Conservation (phyloP, 2,113 vertebrate genomes). For the Bucco capensis region DNA sequence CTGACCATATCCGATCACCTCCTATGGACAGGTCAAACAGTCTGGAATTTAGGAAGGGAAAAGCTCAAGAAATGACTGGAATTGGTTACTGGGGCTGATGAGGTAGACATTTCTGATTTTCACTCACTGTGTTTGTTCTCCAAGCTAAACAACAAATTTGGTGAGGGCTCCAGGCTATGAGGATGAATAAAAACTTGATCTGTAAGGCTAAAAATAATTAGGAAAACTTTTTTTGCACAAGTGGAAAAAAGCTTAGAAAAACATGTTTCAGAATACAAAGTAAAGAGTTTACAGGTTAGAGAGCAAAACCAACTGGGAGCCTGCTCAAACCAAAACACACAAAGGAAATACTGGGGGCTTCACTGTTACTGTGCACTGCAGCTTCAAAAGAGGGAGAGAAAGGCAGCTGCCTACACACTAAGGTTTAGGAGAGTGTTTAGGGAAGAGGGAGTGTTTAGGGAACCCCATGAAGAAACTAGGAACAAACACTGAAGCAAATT, state of each 20-base stretch:
- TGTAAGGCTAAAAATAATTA: not conserved
- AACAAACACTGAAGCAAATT: not conserved
- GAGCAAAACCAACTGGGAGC: not conserved
- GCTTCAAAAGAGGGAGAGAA: not conserved
- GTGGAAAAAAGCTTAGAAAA: not conserved
- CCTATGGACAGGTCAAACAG: not conserved
- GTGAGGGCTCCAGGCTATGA: not conserved
- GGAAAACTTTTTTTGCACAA: not conserved
- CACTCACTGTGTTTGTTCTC: not conserved
- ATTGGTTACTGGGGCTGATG: not conserved
- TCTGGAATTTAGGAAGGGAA: not conserved
- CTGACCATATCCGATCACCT: not conserved
- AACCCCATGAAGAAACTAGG: not conserved
- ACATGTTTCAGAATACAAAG: not conserved
- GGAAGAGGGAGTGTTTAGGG: not conserved
- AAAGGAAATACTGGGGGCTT: not conserved
- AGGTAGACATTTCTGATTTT: not conserved
- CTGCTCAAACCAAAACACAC: not conserved
- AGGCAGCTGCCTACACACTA: not conserved
- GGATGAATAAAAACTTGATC: not conserved
- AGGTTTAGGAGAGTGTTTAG: not conserved
- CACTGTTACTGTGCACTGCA: rapidly evolving
- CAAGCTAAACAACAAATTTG: not conserved
- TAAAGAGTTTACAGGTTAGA: not conserved
- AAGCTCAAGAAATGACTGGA: not conserved